A percentile compares a stretch with the other conserved stretches of the same genome.
Evolutionary conservation across 2,888 invertebrate species (phyloP).

Genomic region (Sinopyrophorus schimmeli): DNA sequence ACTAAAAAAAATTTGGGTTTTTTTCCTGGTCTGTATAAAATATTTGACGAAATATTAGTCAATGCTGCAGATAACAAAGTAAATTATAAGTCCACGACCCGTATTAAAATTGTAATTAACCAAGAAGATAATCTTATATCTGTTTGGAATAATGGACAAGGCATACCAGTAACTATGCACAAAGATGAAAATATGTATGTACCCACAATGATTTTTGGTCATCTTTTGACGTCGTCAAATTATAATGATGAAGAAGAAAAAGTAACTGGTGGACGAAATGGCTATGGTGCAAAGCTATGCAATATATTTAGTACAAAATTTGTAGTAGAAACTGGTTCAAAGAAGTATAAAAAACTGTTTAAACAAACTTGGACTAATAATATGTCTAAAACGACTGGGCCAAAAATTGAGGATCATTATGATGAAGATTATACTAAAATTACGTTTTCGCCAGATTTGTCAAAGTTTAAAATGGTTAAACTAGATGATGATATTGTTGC

Average conservation of each 20-base stretch:
- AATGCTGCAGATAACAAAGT: slow-evolving; percentile 99
- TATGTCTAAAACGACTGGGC: slow-evolving; percentile 90
- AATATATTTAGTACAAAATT: slow-evolving; percentile 98
- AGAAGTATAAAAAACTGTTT: slow-evolving; percentile 83
- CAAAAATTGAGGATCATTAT: slow-evolving; percentile 75
- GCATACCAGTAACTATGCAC: slow-evolving; percentile 96
- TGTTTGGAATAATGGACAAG: slow-evolving; percentile 96
- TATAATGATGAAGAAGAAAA: slow-evolving; percentile 98
- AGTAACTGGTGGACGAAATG: slow-evolving; percentile 95
- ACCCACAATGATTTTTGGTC: slow-evolving; percentile 99
- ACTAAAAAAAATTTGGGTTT: slow-evolving; percentile 83
- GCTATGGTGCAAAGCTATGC: slow-evolving; percentile 98
- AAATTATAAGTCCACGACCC: slow-evolving; percentile 86
- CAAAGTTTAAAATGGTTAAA: slow-evolving; percentile 92
- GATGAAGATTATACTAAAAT: slow-evolving; percentile 89
- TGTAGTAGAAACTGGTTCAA: slow-evolving; percentile 90
- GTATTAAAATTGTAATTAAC: slow-evolving; percentile 88
- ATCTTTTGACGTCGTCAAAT: slow-evolving; percentile 96
- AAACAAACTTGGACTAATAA: slow-evolving; percentile 97
- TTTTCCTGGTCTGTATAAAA: slow-evolving; percentile 97
- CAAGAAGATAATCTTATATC: slow-evolving; percentile 85
- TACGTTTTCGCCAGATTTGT: slow-evolving; percentile 91
- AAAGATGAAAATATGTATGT: slow-evolving; percentile 99
- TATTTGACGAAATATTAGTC: slow-evolving; percentile 99
- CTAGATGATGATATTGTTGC: slow-evolving; percentile 92